These are phyloP conservation scores for Tholera decimalis DNA, from an alignment of 2,888 invertebrate genomes.

Conservation along the genomic window DNA sequence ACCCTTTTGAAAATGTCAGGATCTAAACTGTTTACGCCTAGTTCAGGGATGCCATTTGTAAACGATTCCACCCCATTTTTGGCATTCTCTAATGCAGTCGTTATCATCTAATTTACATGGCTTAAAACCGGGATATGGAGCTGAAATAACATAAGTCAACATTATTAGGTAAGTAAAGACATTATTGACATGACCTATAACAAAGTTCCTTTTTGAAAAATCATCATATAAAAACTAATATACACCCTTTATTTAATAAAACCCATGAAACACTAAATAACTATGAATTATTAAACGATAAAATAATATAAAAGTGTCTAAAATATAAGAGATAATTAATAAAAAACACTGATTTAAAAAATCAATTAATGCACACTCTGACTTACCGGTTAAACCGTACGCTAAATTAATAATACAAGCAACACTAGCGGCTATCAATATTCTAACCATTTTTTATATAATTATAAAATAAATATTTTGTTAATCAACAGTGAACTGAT, in stretches of 20 bases:
- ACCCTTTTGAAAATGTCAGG: slow-evolving; percentile 33
- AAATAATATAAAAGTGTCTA: not conserved
- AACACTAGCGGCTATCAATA: slow-evolving; percentile 28
- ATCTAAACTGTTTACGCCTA: slow-evolving; percentile 35
- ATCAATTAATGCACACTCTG: not conserved
- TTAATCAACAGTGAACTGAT: not conserved
- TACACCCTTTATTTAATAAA: not conserved
- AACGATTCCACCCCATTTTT: slow-evolving; percentile 6
- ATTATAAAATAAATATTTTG: not conserved
- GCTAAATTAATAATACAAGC: slow-evolving; percentile 17
- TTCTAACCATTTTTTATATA: slow-evolving; percentile 24
- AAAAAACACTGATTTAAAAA: too few relatives aligned
- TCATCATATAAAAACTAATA: not conserved
- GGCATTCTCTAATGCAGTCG: slow-evolving; percentile 28
- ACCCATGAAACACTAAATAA: not conserved
- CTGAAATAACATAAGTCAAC: slow-evolving; percentile 34
- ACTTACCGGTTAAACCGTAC: slow-evolving; percentile 32
- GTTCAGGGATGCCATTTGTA: slow-evolving; percentile 27
- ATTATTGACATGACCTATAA: too few relatives aligned
- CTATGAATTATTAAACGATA: not conserved
- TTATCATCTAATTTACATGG: slow-evolving; percentile 32
- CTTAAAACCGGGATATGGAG: slow-evolving; percentile 35
- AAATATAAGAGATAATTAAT: too few relatives aligned
- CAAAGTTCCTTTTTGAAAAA: not conserved
- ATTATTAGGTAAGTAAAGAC: too few relatives aligned